Percentiles rank a stretch among this genome's conserved stretches.
Evolutionary conservation across 2,888 invertebrate genomes (phyloP).

Genomic region (Gibbula magus): DNA sequence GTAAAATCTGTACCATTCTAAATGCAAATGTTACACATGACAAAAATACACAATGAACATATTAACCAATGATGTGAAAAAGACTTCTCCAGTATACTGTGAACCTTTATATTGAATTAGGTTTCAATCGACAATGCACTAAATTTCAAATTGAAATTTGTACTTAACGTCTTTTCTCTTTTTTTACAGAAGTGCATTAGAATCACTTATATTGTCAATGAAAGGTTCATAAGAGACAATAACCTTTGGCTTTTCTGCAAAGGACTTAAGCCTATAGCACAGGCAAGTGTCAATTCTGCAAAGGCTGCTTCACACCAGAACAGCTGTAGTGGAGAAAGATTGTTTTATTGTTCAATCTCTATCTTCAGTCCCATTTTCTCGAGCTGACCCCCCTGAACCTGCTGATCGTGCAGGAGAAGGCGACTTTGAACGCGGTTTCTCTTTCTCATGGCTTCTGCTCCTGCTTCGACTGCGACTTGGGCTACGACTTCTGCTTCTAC

Average conservation of each 20-base stretch:
- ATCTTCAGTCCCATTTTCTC: constrained; percentile 33
- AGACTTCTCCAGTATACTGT: constrained; percentile 1
- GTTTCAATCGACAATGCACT: constrained; percentile 16
- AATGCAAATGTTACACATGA: constrained; percentile 17
- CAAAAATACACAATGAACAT: constrained; percentile 20
- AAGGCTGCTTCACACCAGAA: background rate
- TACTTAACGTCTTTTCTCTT: background rate
- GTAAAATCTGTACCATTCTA: constrained; percentile 13
- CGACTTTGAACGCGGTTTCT: constrained; percentile 51
- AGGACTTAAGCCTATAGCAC: background rate
- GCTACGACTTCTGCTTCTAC: constrained; percentile 46
- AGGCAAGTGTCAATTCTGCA: constrained; percentile 1
- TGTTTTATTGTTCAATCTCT: constrained; percentile 27
- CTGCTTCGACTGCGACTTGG: constrained; percentile 53
- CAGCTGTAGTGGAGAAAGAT: background rate
- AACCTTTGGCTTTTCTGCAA: constrained; percentile 2
- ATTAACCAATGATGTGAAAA: constrained; percentile 7
- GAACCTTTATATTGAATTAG: constrained; percentile 11
- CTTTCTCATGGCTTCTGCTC: constrained; percentile 45
- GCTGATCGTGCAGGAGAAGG: constrained; percentile 37
- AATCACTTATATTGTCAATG: background rate
- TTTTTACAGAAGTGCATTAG: background rate
- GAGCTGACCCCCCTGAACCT: constrained; percentile 23
- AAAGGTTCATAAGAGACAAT: constrained; percentile 22
- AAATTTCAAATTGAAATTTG: background rate